Conservation (phyloP, 2,113 vertebrate species). For the Mus pahari region DNA sequence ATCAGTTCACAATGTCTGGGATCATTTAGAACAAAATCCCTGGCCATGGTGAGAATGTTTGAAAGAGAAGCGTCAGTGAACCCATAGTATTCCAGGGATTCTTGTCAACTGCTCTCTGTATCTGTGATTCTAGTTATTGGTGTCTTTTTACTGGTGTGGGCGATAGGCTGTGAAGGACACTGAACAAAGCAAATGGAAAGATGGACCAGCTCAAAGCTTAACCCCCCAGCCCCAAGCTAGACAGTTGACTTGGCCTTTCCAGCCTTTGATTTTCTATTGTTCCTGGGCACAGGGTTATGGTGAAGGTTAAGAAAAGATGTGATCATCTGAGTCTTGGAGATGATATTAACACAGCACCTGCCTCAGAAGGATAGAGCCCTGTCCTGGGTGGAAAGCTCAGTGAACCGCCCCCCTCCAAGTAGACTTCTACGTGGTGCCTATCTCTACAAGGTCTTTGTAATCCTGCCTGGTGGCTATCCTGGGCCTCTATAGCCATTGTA, state of each 20-base stretch:
- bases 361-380: background rate
- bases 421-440: background rate
- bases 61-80: conserved; percentile 65
- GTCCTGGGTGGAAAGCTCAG: background rate
- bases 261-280: background rate
- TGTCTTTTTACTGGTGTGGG: background rate
- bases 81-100: conserved; percentile 23
- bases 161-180: rapidly evolving
- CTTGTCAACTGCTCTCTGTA: background rate
- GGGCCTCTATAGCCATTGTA: background rate
- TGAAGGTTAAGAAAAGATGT: background rate
- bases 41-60: background rate
- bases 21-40: conserved; percentile 78
- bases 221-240: background rate
- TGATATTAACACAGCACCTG: background rate
- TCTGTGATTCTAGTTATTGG: background rate
- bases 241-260: background rate
- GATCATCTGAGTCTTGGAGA: background rate
- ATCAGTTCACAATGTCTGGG: conserved; percentile 77
- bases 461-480: background rate
- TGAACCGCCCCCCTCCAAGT: background rate
- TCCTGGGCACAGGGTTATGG: background rate
- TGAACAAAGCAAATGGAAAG: background rate
- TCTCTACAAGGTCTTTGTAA: background rate
- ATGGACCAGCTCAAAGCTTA: background rate